Percentiles rank a stretch among this genome's conserved stretches.
Evolutionary conservation across 2,113 vertebrate species (phyloP).

Genomic region (Uropsilus gracilis): DNA sequence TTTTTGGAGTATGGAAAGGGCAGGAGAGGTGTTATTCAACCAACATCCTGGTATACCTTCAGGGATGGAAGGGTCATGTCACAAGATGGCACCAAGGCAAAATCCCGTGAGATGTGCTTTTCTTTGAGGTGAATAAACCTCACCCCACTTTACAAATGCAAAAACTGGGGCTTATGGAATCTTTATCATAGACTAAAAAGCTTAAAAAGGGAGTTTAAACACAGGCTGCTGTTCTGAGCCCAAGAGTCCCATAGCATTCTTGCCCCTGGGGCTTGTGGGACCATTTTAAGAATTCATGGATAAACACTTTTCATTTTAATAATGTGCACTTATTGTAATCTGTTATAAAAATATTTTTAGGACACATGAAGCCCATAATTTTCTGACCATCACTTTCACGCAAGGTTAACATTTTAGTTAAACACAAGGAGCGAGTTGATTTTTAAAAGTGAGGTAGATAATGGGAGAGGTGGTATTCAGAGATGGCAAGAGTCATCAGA

Average conservation of each 20-base stretch:
- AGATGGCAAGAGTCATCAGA: neutral
- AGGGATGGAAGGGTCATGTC: neutral
- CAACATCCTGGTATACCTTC: neutral
- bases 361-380: neutral
- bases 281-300: neutral
- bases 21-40: neutral
- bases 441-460: neutral
- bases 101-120: too few relatives aligned
- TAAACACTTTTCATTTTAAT: neutral
- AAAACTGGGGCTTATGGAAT: neutral
- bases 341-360: neutral
- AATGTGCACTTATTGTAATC: neutral
- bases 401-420: neutral
- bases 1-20: too few relatives aligned
- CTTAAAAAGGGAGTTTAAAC: neutral
- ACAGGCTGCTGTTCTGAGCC: neutral
- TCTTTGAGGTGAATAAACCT: neutral
- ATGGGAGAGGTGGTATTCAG: neutral
- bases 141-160: neutral
- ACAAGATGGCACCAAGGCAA: too few relatives aligned
- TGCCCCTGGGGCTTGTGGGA: neutral
- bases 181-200: neutral
- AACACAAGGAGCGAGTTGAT: neutral
- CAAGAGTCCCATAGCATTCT: accelerated
- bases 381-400: neutral